Evolutionary conservation across 2,113 vertebrate species (phyloP), one percentile per base, ranked within the genome.

Genomic region (Vanacampus margaritifer): DNA sequence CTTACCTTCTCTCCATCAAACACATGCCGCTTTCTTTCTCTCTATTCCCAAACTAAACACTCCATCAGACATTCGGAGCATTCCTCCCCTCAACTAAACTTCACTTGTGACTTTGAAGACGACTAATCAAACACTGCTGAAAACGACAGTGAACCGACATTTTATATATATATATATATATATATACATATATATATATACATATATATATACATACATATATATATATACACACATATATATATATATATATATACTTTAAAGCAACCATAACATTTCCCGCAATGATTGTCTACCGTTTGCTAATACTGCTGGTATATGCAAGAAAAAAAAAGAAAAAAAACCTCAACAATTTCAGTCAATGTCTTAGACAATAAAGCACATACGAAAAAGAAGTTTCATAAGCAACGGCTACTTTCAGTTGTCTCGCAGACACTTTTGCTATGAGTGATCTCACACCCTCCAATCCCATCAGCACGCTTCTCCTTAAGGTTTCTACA

Each of bases 381-480:
- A 80, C 72, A 79, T 74, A 71, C 75, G 75, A 78, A 81, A 88
- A 32, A 70, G 86, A 80, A 69, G 86, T 88, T 90, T 86, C 85
- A 76, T 83, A 89, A 84, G 79, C 78, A 92, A 92, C 90, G 87
- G 90, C 73, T 88, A 86, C 87, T 92, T 93, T 93, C 91, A 83
- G 85, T 88, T 73, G 80, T 67, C 79, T 88, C 56, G 80, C 78
- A 83, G 76, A 80, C 73, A 39, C 79, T 92, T 66, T 78, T 67
- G 80, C 64, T 86, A 86, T 91, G 91, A 92, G 82, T 90, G 71
- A 87, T 76, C 32, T 63, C 37, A 11, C 28, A 2, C 63, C 66
- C 65, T 28, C 56, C 46, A 70, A 70, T 77, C 85, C 71, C 73
- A 79, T 85, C 81, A 82, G 80, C 70, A 79, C 71, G 71, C 77